Evolutionary conservation across 2,888 invertebrate species (phyloP), one percentile per base, ranked within the genome.

Genomic region (Nasonovia ribisnigri): DNA sequence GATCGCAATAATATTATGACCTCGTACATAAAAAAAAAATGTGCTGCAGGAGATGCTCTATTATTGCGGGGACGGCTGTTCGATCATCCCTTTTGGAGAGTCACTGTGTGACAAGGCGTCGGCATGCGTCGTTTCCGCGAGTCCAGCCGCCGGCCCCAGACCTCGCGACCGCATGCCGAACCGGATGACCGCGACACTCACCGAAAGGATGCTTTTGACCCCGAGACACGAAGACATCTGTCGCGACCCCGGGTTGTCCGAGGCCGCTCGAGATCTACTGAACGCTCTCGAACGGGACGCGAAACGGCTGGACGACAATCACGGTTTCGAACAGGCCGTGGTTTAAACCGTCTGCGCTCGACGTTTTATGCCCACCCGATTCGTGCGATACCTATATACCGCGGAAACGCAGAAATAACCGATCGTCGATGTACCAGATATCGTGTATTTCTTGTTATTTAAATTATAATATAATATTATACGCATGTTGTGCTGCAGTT

Each of bases 21-120:
- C 26, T 57, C 57, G 3, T 20, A 20, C 20, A 20, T 36, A 77
- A 77, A 36, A 77, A 1, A 77, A 3, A 13, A n/a, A 5, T 36
- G 0, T 29, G 36, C 54, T 46, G 10, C 24, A 93, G 93, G 60
- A 90, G 0, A 90, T 93, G 93, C 48, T 93, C 1, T 48, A 60
- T 29, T 90, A 93, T 42, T 93, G 93, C 86, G 93, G 93, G 0
- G 48, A 93, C 60, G 42, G 29, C 3, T 93, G 93, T 26, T 90
- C 20, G 60, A 48, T 93, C 13, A 48, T 86, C 42, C 3, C 26
- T 48, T 86, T 20, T 5, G 60, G 86, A 16, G 90, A 42, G 24
- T 54, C 60, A 29, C 6, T 77, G 1, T 36, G 4, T 29, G 60
- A 93, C 26, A 26, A 29, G 11, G 10, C 46, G 0, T 29, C 57